A percentile compares a stretch with the other conserved stretches of the same genome.
Conservation (phyloP, 2,888 invertebrate species). For the Tortricodes alternella region DNA sequence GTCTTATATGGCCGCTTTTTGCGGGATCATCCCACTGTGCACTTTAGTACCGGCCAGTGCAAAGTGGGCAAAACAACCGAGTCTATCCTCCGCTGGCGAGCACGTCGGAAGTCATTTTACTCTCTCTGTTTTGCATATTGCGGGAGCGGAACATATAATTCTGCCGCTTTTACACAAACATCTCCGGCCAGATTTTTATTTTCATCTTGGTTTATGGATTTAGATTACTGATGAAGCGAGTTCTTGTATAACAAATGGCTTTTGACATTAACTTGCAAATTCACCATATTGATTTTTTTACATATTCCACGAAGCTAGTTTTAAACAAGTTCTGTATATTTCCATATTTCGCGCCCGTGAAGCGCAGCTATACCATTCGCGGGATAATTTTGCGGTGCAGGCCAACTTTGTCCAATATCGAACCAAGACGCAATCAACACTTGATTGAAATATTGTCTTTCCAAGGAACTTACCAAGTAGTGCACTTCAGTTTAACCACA, state of each 20-base stretch:
- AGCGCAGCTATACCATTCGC: conserved; percentile 1
- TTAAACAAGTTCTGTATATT: conserved; percentile 7
- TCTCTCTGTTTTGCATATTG: neutral
- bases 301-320: neutral
- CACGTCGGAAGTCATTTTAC: neutral
- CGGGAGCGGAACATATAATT: neutral
- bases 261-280: neutral
- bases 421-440: conserved; percentile 12
- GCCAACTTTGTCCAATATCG: conserved; percentile 26
- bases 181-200: neutral
- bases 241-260: too few relatives aligned
- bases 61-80: neutral
- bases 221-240: too few relatives aligned
- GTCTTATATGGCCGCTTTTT: conserved; percentile 1
- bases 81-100: neutral
- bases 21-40: conserved; percentile 8
- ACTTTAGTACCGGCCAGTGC: neutral
- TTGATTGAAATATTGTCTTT: conserved; percentile 26
- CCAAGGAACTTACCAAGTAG: neutral
- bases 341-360: conserved; percentile 10
- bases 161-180: neutral
- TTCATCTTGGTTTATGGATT: too few relatives aligned
- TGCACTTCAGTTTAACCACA: neutral
- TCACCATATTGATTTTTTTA: neutral
- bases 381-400: conserved; percentile 1